phyloP scores from a whole-genome alignment of 2,888 invertebrate species.

The Torymus texanus region DNA sequence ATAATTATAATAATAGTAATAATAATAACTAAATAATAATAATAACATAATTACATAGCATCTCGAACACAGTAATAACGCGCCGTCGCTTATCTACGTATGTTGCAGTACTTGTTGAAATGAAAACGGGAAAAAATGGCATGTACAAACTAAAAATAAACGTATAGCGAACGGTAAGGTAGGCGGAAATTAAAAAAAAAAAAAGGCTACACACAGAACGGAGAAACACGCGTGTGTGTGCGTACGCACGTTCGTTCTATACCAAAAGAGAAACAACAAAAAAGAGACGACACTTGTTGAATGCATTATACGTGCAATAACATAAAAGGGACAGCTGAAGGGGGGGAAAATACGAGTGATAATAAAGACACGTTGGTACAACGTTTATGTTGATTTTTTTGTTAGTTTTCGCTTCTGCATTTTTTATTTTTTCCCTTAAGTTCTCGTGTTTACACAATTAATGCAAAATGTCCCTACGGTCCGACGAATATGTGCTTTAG shows the following conservation, averaged over 20 bases:
- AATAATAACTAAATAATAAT: conserved; percentile 59
- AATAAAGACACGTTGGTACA: conserved; percentile 46
- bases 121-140: conserved; percentile 36
- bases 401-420: conserved; percentile 68
- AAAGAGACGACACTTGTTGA: conserved; percentile 29
- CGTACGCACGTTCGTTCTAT: neutral
- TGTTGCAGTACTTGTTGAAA: conserved; percentile 48
- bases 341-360: neutral
- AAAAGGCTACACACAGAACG: neutral
- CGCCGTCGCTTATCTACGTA: conserved; percentile 52
- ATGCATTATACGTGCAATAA: too few species aligned
- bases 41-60: conserved; percentile 64
- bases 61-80: conserved; percentile 69
- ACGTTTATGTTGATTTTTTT: conserved; percentile 60
- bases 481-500: conserved; percentile 73
- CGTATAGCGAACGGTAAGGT: neutral
- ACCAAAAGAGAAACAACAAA: conserved; percentile 32
- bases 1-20: conserved; percentile 61
- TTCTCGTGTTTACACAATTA: conserved; percentile 73
- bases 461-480: conserved; percentile 74
- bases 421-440: conserved; percentile 67
- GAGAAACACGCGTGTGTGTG: conserved; percentile 20
- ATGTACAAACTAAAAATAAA: conserved; percentile 34
- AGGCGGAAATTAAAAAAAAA: conserved; percentile 12
- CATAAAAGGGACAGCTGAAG: neutral